phyloP scores from a whole-genome alignment of 2,113 vertebrate species.

The Ctenomys sociabilis region DNA sequence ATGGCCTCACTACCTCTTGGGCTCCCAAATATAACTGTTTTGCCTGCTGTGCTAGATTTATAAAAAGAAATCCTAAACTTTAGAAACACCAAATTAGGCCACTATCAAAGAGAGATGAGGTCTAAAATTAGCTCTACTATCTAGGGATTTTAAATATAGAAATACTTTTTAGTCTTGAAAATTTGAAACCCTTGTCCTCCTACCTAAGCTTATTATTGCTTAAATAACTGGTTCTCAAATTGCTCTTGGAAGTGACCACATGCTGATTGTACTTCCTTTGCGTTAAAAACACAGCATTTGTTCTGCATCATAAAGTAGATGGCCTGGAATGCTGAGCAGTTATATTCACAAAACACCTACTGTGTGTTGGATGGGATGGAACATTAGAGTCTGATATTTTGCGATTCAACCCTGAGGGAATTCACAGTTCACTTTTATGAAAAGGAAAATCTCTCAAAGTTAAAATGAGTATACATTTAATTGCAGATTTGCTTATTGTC shows the following conservation, averaged over 20 bases:
- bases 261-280: constrained; percentile 12
- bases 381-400: neutral
- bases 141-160: constrained; percentile 80
- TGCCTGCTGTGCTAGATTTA: constrained; percentile 62
- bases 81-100: constrained; percentile 78
- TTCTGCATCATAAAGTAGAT: neutral
- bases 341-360: neutral
- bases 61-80: constrained; percentile 79
- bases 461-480: neutral
- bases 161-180: constrained; percentile 76
- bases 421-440: neutral
- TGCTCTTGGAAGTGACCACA: constrained; percentile 36
- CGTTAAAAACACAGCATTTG: constrained; percentile 51
- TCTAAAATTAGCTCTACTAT: constrained; percentile 71
- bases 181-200: constrained; percentile 72
- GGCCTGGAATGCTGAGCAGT: neutral
- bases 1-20: neutral
- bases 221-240: constrained; percentile 74
- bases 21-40: constrained; percentile 31
- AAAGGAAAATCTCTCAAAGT: neutral
- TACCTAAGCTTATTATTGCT: constrained; percentile 77
- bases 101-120: constrained; percentile 76
- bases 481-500: neutral
- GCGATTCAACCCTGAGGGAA: neutral
- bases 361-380: neutral